Evolutionary conservation across 1,140 invertebrate species (phyloP).

Genomic region (Danaus melanippus): DNA sequence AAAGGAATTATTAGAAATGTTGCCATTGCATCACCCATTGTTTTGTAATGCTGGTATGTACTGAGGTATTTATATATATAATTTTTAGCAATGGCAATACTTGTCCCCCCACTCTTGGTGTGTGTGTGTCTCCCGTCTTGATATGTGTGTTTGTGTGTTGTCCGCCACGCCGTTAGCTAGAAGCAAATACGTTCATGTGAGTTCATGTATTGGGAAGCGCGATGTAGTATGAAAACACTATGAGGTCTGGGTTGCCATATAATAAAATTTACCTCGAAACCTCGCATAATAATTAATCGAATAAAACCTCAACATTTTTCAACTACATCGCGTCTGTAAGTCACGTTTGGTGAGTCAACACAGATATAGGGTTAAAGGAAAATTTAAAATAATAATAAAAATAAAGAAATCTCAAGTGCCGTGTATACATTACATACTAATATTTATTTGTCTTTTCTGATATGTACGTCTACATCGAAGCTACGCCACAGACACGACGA

Average conservation of each 20-base stretch:
- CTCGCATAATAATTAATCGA: too few species aligned
- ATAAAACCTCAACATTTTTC: constrained; percentile 8
- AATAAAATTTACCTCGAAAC: too few species aligned
- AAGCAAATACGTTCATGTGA: constrained; percentile 63
- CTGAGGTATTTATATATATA: constrained; percentile 8
- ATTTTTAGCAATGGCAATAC: constrained; percentile 45
- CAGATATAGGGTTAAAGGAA: too few species aligned
- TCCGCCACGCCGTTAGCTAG: constrained; percentile 62
- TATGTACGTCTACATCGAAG: constrained; percentile 50
- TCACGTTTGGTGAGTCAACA: constrained; percentile 3
- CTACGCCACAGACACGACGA: not conserved
- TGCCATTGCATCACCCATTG: constrained; percentile 34
- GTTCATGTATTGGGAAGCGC: constrained; percentile 37
- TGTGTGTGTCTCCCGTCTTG: constrained; percentile 62
- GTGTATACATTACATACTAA: constrained; percentile 12
- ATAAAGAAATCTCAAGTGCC: too few species aligned
- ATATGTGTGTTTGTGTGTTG: constrained; percentile 66
- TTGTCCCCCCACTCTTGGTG: constrained; percentile 36
- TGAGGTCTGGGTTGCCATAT: constrained; percentile 4
- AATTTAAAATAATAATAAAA: too few species aligned
- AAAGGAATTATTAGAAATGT: constrained; percentile 56
- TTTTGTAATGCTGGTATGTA: constrained; percentile 17
- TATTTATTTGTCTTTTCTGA: constrained; percentile 60
- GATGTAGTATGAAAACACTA: constrained; percentile 23
- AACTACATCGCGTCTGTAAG: constrained; percentile 22